phyloP scores from a whole-genome alignment of 2,113 vertebrate genomes.

The Scopus umbretta region DNA sequence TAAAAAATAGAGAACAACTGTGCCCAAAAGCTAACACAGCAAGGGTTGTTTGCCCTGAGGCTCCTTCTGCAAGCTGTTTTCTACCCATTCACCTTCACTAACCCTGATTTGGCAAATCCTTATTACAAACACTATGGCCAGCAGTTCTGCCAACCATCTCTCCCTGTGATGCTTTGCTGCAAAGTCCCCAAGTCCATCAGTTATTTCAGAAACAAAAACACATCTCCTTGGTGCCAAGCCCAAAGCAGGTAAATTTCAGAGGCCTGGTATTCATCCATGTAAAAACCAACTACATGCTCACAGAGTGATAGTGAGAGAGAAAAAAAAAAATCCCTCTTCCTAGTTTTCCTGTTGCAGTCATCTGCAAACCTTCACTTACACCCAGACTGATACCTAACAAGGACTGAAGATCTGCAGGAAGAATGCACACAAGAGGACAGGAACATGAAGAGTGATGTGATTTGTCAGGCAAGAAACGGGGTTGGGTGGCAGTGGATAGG shows the following conservation, averaged over 20 bases:
- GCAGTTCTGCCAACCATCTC: background rate
- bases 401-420: background rate
- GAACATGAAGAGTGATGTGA: background rate
- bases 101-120: background rate
- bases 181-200: background rate
- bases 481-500: background rate
- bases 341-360: background rate
- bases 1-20: background rate
- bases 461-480: background rate
- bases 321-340: background rate
- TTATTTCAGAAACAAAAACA: background rate
- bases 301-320: too few species aligned
- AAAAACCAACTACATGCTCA: background rate
- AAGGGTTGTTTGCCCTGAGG: background rate
- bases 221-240: too few species aligned
- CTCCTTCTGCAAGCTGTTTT: background rate
- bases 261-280: background rate
- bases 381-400: background rate
- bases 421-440: background rate
- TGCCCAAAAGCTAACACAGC: background rate
- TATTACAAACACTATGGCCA: background rate
- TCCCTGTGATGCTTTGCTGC: background rate
- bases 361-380: background rate
- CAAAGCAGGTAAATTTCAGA: background rate
- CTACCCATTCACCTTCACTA: background rate